A percentile compares a stretch with the other conserved stretches of the same genome.
Conservation (phyloP, 2,113 vertebrate species). For the Chrysochloris asiatica region DNA sequence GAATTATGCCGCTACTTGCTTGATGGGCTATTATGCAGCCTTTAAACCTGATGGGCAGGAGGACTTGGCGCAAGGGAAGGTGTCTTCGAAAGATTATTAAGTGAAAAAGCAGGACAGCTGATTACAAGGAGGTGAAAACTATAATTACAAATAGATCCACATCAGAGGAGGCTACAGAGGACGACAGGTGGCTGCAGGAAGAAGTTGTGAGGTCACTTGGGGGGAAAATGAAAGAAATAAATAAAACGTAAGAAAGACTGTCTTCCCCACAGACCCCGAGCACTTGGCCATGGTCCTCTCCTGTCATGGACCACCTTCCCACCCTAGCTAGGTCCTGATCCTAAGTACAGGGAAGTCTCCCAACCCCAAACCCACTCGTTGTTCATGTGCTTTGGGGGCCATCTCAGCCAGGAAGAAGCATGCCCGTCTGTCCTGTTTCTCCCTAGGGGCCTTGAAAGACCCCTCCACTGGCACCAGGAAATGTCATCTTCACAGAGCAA, state of each 20-base stretch:
- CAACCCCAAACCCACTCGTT: not conserved
- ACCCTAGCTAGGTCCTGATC: not conserved
- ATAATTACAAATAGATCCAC: not conserved
- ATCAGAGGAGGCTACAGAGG: not conserved
- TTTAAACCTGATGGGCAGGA: not conserved
- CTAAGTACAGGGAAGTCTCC: not conserved
- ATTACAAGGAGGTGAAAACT: not conserved
- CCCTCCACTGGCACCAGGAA: not conserved
- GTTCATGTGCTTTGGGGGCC: not conserved
- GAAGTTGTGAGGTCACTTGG: not conserved
- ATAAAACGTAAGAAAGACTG: not conserved
- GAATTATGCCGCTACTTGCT: not conserved
- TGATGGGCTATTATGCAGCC: not conserved
- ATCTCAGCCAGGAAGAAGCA: not conserved
- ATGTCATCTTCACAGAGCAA: rapidly evolving
- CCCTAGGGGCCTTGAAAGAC: rapidly evolving
- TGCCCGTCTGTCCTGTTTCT: rapidly evolving
- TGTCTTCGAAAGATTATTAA: constrained; percentile 2
- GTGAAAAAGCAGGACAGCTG: not conserved
- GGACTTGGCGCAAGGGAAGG: not conserved
- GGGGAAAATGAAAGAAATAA: not conserved
- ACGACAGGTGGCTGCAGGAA: rapidly evolving
- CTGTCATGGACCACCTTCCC: too few species aligned
- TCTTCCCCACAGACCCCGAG: too few species aligned
- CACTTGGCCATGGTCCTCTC: not conserved